A percentile compares a stretch with the other conserved stretches of the same genome.
Conservation (phyloP, 2,113 vertebrate genomes). For the Aldabrachelys gigantea region DNA sequence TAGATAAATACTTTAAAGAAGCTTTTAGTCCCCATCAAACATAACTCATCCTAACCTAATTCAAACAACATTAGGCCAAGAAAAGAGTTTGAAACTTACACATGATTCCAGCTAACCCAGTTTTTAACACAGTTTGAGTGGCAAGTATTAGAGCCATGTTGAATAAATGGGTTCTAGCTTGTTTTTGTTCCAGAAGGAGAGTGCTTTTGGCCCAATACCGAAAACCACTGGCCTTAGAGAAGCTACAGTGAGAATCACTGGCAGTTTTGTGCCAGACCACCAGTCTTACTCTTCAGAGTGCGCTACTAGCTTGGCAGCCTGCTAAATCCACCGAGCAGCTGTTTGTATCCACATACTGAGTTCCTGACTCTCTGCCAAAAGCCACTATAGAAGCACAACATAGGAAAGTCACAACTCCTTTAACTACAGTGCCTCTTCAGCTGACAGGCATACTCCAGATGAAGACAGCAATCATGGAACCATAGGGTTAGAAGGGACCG, state of each 20-base stretch:
- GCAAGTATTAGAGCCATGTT: fast-evolving
- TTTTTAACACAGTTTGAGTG: fast-evolving
- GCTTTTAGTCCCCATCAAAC: fast-evolving
- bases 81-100: fast-evolving
- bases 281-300: not conserved
- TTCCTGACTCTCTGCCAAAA: not conserved
- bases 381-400: fast-evolving
- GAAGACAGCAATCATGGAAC: not conserved
- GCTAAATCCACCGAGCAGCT: conserved; percentile 30
- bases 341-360: fast-evolving
- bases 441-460: fast-evolving
- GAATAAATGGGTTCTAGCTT: not conserved
- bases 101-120: not conserved
- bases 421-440: fast-evolving
- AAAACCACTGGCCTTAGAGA: not conserved
- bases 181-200: not conserved
- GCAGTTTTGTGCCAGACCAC: conserved; percentile 28
- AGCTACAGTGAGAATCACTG: not conserved
- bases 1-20: not conserved
- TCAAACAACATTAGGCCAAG: not conserved
- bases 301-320: conserved; percentile 55
- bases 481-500: too few species aligned
- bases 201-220: conserved; percentile 24
- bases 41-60: fast-evolving
- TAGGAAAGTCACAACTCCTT: not conserved